Conservation (phyloP, 2,113 vertebrate genomes). For the Xyrauchen texanus region DNA sequence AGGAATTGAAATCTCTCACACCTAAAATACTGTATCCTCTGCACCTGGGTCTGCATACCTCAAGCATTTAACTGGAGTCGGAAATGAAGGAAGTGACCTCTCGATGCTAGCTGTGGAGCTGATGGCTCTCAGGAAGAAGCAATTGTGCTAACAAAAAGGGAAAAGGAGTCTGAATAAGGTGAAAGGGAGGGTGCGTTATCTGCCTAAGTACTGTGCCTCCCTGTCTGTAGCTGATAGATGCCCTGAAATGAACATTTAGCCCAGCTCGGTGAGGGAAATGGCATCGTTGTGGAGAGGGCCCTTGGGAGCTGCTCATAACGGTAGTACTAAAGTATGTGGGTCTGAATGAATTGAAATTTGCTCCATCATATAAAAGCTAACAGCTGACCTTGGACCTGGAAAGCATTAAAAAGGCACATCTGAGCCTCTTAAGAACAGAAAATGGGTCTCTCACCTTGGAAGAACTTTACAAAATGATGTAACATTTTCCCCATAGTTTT, state of each 20-base stretch:
- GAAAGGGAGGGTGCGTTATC: conserved; percentile 40
- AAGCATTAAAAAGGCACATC: conserved; percentile 13
- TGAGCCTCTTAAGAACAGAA: conserved; percentile 7
- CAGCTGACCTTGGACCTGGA: conserved; percentile 20
- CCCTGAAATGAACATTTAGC: conserved; percentile 65
- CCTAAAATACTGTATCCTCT: conserved; percentile 49
- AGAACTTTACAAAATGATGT: conserved; percentile 9
- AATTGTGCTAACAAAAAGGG: conserved; percentile 10
- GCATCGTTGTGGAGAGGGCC: conserved; percentile 57
- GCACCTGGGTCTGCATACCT: conserved; percentile 57
- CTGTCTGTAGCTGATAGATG: conserved; percentile 49
- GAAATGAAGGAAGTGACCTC: conserved; percentile 62
- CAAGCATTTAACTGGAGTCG: conserved; percentile 68
- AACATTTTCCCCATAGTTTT: conserved; percentile 29
- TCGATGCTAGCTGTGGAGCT: too few relatives aligned
- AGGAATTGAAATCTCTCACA: conserved; percentile 66
- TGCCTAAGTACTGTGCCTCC: conserved; percentile 41
- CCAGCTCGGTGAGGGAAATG: conserved; percentile 28
- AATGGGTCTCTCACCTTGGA: conserved; percentile 16
- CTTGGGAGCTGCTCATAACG: conserved; percentile 42
- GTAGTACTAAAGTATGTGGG: conserved; percentile 36
- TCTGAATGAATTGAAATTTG: not conserved
- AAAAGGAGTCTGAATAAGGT: conserved; percentile 38
- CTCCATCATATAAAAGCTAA: conserved; percentile 11
- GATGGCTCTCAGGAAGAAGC: too few relatives aligned